A percentile compares a stretch with the other conserved stretches of the same genome.
phyloP scores from a whole-genome alignment of 2,113 vertebrate species.

The Periophthalmodon schlosseri region DNA sequence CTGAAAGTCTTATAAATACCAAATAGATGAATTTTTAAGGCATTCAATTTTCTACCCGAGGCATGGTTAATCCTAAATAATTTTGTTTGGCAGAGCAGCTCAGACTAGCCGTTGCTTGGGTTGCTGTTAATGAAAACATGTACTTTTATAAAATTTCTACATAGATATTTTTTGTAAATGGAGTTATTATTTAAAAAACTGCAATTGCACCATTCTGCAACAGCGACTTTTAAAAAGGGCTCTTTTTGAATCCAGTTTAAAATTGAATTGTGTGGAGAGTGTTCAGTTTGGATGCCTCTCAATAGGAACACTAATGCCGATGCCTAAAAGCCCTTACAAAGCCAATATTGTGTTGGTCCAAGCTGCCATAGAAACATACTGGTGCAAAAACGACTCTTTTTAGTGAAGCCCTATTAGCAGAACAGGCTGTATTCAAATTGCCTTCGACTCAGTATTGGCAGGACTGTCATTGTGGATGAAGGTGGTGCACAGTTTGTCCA shows the following conservation, averaged over 20 bases:
- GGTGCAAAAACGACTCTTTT: neutral
- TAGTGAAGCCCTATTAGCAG: neutral
- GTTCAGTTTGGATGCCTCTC: neutral
- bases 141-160: too few relatives aligned
- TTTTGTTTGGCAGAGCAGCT: neutral
- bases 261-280: neutral
- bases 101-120: too few relatives aligned
- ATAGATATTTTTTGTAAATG: too few relatives aligned
- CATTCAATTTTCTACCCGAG: neutral
- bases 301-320: neutral
- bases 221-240: neutral
- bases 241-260: neutral
- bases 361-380: slow-evolving; percentile 6
- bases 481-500: neutral
- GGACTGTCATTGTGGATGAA: neutral
- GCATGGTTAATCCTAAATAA: neutral
- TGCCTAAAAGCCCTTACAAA: neutral
- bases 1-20: neutral
- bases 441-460: neutral
- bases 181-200: neutral
- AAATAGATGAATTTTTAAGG: neutral
- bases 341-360: slow-evolving; percentile 1
- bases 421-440: neutral
- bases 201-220: too few relatives aligned
- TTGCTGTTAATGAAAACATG: too few relatives aligned